These are phyloP conservation scores for Bicyclus anynana DNA, from an alignment of 1,140 invertebrate genomes.

Conservation along the genomic window DNA sequence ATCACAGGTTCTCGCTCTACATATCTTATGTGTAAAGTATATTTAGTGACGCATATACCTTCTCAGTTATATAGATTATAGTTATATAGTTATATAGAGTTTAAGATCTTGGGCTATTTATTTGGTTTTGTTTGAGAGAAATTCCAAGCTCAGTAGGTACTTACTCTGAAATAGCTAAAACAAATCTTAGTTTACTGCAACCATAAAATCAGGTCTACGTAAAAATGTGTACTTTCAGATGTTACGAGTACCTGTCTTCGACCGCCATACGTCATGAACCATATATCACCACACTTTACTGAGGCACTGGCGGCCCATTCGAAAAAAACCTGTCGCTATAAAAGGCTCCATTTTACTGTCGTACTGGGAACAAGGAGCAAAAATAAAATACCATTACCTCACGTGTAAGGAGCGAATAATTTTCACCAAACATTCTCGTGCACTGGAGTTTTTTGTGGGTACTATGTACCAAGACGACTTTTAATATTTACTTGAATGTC, in stretches of 20 bases:
- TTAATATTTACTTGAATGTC: too few species aligned
- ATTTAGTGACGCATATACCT: too few species aligned
- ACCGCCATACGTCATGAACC: slow-evolving; percentile 10
- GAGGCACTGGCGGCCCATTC: slow-evolving; percentile 9
- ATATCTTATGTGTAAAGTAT: too few species aligned
- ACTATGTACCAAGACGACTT: background rate
- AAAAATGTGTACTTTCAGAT: slow-evolving; percentile 3
- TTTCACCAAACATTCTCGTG: slow-evolving; percentile 13
- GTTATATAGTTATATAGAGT: too few species aligned
- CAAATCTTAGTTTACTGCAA: background rate
- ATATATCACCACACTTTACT: slow-evolving; percentile 31
- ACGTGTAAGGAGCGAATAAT: slow-evolving; percentile 26
- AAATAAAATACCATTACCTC: slow-evolving; percentile 43
- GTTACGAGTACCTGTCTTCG: slow-evolving; percentile 3
- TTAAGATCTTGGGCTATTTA: too few species aligned
- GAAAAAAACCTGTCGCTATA: slow-evolving; percentile 31
- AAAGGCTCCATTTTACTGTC: slow-evolving; percentile 34
- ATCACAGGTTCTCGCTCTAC: too few species aligned
- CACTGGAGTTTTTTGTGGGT: slow-evolving; percentile 5
- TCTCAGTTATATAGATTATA: too few species aligned
- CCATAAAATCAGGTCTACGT: background rate
- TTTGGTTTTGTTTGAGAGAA: too few species aligned
- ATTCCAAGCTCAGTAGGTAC: too few species aligned
- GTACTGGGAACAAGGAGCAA: slow-evolving; percentile 25
- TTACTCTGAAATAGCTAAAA: background rate